Evolutionary conservation across 2,888 invertebrate genomes (phyloP), one percentile per base, ranked within the genome.

Genomic region (Ephialtes manifestator): DNA sequence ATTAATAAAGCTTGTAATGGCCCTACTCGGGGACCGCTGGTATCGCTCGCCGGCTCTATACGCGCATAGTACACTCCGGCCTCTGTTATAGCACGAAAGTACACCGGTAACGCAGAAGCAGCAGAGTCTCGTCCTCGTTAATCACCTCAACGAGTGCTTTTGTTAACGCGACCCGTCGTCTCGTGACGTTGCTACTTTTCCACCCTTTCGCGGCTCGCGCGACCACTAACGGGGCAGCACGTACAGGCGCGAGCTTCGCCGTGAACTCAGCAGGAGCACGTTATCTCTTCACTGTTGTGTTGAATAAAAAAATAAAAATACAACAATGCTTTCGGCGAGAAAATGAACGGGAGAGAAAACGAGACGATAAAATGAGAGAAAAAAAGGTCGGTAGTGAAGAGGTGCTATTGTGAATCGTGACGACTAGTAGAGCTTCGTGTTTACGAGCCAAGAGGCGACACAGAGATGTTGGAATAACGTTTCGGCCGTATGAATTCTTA

Each of bases 1-100:
- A 93, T 93, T 93, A 93, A 93, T 93, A 93, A 93, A 92, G 92
- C 92, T 89, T 87, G 91, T 92, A 92, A 93, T 92, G 91, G 92
- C 90, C 89, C 88, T 75, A 84, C 83, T 88, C 88, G 89, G 67
- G 72, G 60, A 65, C 72, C 84, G 76, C 81, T 85, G 86, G 88
- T 88, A 89, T 88, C 88, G 87, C 87, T 71, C 60, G 65, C 48
- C 63, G 46, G 24, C 15, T 53, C 65, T 53, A 31, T 8, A 15
- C 51, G 58, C 28, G 8, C 2, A 35, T 11, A 4, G 20, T 39
- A 48, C 63, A 63, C 39, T 15, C 43, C n/a, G 18, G 55, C 35
- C 31, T 43, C 11, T 20, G 10, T 4, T 65, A 65, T 20, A 53
- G 20, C 10, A 18, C 77, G 48, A 28, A 43, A 51, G 46, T 63